These are phyloP conservation scores for Sesia bembeciformis DNA, from an alignment of 2,888 invertebrate species.

Conservation along the genomic window DNA sequence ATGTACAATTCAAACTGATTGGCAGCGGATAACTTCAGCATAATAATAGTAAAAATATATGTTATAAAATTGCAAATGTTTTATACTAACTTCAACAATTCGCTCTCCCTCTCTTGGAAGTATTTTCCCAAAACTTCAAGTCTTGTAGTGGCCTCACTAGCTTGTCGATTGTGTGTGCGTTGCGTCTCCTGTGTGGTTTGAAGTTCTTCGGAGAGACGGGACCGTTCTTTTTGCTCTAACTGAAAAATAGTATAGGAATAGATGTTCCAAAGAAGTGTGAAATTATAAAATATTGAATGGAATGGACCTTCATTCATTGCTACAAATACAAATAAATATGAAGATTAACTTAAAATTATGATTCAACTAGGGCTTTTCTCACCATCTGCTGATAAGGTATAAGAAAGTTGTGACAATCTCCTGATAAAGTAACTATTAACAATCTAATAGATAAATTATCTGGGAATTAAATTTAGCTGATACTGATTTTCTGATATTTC, in stretches of 20 bases:
- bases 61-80: background rate
- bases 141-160: conserved; percentile 84
- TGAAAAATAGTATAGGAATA: conserved; percentile 9
- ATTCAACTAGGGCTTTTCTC: too few relatives aligned
- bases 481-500: too few relatives aligned
- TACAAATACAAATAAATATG: too few relatives aligned
- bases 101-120: conserved; percentile 91
- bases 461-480: too few relatives aligned
- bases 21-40: background rate
- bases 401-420: too few relatives aligned
- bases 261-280: too few relatives aligned
- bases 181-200: conserved; percentile 38
- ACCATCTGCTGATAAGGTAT: too few relatives aligned
- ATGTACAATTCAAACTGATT: background rate
- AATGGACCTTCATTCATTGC: too few relatives aligned
- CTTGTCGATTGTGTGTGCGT: conserved; percentile 42
- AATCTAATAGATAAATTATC: too few relatives aligned
- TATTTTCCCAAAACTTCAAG: conserved; percentile 90
- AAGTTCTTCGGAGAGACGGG: conserved; percentile 42
- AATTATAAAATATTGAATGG: too few relatives aligned
- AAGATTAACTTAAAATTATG: too few relatives aligned
- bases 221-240: conserved; percentile 48
- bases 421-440: too few relatives aligned
- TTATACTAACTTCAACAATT: conserved; percentile 84
- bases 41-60: background rate